A percentile compares a stretch with the other conserved stretches of the same genome.
Evolutionary conservation across 2,113 vertebrate species (phyloP).

Genomic region (Hyperopisus bebe): DNA sequence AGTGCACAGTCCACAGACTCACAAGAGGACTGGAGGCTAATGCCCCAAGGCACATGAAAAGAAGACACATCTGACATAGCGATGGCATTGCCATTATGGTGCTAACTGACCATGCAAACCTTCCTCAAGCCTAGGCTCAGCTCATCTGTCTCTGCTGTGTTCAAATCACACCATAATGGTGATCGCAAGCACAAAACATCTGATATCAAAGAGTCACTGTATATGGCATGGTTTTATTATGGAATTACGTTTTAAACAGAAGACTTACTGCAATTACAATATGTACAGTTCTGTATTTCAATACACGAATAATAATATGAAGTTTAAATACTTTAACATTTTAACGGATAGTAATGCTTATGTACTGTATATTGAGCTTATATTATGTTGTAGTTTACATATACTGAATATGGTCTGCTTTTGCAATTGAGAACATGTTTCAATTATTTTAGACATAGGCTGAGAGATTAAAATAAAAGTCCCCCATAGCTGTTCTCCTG

Average conservation of each 20-base stretch:
- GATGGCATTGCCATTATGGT: not conserved
- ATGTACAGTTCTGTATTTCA: not conserved
- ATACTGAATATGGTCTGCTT: not conserved
- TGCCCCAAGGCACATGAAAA: not conserved
- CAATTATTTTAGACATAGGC: not conserved
- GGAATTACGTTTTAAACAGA: not conserved
- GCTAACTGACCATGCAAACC: not conserved
- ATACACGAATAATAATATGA: not conserved
- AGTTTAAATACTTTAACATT: not conserved
- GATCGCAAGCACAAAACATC: not conserved
- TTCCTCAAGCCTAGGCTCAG: not conserved
- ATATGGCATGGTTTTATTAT: not conserved
- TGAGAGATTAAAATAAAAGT: not conserved
- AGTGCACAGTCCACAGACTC: not conserved
- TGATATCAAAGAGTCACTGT: not conserved
- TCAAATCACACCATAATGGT: not conserved
- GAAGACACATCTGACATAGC: not conserved
- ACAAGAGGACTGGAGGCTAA: not conserved
- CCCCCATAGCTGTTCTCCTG: not conserved
- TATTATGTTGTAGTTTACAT: not conserved
- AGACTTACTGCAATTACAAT: not conserved
- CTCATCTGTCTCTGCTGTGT: not conserved
- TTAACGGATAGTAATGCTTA: not conserved
- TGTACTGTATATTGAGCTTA: not conserved
- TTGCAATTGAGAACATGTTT: not conserved